phyloP scores from a whole-genome alignment of 1,140 invertebrate genomes.

The Leguminivora glycinivorella region DNA sequence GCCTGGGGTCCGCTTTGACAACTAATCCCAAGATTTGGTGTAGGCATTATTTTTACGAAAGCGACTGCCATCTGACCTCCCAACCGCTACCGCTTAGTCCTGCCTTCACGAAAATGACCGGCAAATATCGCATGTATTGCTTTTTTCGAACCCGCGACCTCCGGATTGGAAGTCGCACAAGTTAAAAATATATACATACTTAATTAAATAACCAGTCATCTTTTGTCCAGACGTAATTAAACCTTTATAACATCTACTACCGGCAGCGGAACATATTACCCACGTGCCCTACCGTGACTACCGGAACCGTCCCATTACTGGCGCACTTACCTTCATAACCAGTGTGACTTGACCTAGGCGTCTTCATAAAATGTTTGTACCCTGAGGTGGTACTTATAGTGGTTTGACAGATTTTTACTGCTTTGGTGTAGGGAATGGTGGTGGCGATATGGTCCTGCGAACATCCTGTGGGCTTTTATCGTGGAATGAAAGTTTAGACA shows the following conservation, averaged over 20 bases:
- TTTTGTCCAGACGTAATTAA: not conserved
- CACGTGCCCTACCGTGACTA: constrained; percentile 16
- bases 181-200: no score
- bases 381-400: not conserved
- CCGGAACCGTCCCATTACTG: not conserved
- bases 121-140: no score
- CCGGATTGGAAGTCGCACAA: no score
- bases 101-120: no score
- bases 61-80: no score
- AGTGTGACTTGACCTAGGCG: not conserved
- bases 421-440: not conserved
- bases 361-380: not conserved
- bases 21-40: no score
- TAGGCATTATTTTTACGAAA: no score
- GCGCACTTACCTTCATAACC: not conserved
- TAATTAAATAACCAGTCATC: constrained; percentile 9
- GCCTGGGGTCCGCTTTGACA: no score
- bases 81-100: no score
- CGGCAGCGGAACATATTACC: not conserved
- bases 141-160: no score
- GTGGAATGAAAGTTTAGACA: not conserved
- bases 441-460: constrained; percentile 15
- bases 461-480: constrained; percentile 15
- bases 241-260: not conserved
- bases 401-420: not conserved